Base-by-base conservation (phyloP, 2,888 invertebrate genomes). In the Emmelina monodactyla region DNA sequence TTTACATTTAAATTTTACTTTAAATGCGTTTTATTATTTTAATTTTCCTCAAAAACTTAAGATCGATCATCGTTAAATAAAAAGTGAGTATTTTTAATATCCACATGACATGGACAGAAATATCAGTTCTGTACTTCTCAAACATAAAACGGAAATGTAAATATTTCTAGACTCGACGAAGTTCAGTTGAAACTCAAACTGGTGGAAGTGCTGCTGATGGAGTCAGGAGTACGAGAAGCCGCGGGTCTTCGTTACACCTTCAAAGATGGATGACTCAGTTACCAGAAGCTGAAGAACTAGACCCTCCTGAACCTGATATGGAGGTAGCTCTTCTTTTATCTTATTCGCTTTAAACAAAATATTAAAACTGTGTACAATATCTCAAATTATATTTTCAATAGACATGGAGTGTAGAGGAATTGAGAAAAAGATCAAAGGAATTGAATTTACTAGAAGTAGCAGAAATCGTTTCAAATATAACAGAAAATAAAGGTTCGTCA, bases 231-330 rank as follows among this genome's bases (percentile, higher is more conserved):
- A 62, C 59, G 1, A 83, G 84, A 32, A 85, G 86, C 50, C 86
- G 85, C 58, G 88, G 88, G 11, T 88, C 88, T 37, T 88, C 89
- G 1, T 62, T 89, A 32, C 90, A 90, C 50, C 70, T 91, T 44
- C 89, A 89, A 44, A 85, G 88, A 51, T 91, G 91, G 91, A 90
- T 91, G 88, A 88, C 88, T 38, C 87, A 88, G 3, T 84, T 89
- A 40, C 81, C 89, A 33, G 88, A 88, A 44, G 76, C 83, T 32
- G 83, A 84, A 43, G 79, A 79, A 35, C 43, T 78, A 48, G 79
- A 79, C 39, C 73, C 73, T 13, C 73, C 73, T 10, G 85, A 85
- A 55, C 70, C 82, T 2, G 79, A 83, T 31, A 79, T 83, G 55
- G 86, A 86, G 69, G 82, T 79, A 49, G 32, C 6, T n/a, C n/a